Conservation (phyloP, 2,797 vertebrate genomes). For the Poecilia velifera region DNA sequence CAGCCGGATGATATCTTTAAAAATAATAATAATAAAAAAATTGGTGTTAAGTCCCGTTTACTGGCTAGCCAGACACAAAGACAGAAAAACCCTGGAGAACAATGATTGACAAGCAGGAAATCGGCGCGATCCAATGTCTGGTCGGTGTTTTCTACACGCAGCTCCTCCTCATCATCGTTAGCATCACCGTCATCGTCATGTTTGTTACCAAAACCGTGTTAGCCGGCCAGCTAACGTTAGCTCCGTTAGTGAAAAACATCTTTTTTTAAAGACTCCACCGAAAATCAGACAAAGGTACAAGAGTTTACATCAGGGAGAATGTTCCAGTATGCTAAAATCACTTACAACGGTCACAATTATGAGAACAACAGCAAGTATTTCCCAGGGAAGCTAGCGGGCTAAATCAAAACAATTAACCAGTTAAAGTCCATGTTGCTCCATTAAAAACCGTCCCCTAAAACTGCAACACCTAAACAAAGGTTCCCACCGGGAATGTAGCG, state of each 20-base stretch:
- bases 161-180: slow-evolving; percentile 26
- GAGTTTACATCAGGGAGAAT: background rate
- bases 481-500: slow-evolving; percentile 39
- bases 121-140: slow-evolving; percentile 35
- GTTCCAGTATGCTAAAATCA: fast-evolving
- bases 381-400: slow-evolving; percentile 9
- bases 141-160: slow-evolving; percentile 45
- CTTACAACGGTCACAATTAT: background rate
- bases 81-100: slow-evolving; percentile 18
- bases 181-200: slow-evolving; percentile 46
- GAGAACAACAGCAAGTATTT: background rate
- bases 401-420: slow-evolving; percentile 77
- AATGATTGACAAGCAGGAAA: slow-evolving; percentile 38
- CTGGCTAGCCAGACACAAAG: slow-evolving; percentile 25
- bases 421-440: slow-evolving; percentile 63
- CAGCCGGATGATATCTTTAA: background rate
- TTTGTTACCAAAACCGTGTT: slow-evolving; percentile 66
- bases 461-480: slow-evolving; percentile 18
- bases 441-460: slow-evolving; percentile 47
- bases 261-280: slow-evolving; percentile 17
- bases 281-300: background rate
- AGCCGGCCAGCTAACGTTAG: slow-evolving; percentile 66
- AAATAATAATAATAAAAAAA: background rate
- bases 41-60: background rate
- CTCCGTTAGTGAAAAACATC: slow-evolving; percentile 48